A percentile compares a stretch with the other conserved stretches of the same genome.
Evolutionary conservation across 2,888 invertebrate species (phyloP).

Genomic region (Parelbella ahira): DNA sequence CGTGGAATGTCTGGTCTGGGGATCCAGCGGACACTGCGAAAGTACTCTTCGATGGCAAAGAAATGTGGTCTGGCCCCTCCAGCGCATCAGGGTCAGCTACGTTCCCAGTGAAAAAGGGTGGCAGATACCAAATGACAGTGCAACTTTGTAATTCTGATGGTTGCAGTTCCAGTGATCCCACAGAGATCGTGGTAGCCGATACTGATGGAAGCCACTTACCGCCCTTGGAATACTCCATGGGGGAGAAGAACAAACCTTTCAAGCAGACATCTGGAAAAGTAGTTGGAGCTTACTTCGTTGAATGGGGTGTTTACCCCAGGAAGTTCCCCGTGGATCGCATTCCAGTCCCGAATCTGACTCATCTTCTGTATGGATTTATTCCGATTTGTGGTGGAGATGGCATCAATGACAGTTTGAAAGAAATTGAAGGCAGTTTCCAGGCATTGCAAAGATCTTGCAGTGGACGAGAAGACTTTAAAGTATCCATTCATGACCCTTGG

Average conservation of each 20-base stretch:
- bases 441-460: slow-evolving; percentile 71
- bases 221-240: slow-evolving; percentile 59
- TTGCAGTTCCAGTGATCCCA: slow-evolving; percentile 61
- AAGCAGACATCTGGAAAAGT: slow-evolving; percentile 75
- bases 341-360: slow-evolving; percentile 68
- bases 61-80: slow-evolving; percentile 60
- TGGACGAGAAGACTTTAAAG: slow-evolving; percentile 72
- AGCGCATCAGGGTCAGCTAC: slow-evolving; percentile 54
- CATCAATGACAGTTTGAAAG: slow-evolving; percentile 74
- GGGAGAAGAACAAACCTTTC: slow-evolving; percentile 68
- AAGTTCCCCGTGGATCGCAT: slow-evolving; percentile 69
- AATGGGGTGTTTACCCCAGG: slow-evolving; percentile 75
- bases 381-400: slow-evolving; percentile 75
- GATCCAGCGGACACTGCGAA: slow-evolving; percentile 60
- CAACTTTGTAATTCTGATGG: slow-evolving; percentile 70
- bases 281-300: slow-evolving; percentile 70
- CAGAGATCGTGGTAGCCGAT: slow-evolving; percentile 69
- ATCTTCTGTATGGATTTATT: slow-evolving; percentile 71
- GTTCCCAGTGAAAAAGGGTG: slow-evolving; percentile 71
- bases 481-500: slow-evolving; percentile 74
- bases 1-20: slow-evolving; percentile 74
- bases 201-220: slow-evolving; percentile 75
- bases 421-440: slow-evolving; percentile 75
- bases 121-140: slow-evolving; percentile 65
- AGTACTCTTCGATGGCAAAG: slow-evolving; percentile 57